A percentile compares a stretch with the other conserved stretches of the same genome.
These are phyloP conservation scores for Alethe diademata DNA, from an alignment of 2,113 vertebrate species.

Conservation along the genomic window DNA sequence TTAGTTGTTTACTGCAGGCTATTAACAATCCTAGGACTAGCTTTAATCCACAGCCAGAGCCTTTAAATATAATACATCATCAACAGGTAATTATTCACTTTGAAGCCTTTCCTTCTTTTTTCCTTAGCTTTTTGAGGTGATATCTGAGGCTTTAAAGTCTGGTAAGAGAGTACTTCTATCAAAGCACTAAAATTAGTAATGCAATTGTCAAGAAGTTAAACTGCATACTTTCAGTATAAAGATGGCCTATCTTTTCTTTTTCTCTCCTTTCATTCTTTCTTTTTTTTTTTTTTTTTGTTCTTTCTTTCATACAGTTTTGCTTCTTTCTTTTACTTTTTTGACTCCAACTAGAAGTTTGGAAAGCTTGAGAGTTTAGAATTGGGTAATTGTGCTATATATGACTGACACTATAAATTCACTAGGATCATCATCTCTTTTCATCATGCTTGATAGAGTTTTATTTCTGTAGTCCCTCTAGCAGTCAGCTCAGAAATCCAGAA, in stretches of 20 bases:
- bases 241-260: background rate
- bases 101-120: constrained; percentile 67
- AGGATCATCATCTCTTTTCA: background rate
- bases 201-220: constrained; percentile 38
- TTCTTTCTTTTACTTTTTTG: background rate
- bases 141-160: constrained; percentile 51
- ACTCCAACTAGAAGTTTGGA: background rate
- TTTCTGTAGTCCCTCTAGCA: background rate
- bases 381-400: background rate
- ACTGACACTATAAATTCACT: background rate
- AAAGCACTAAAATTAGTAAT: constrained; percentile 66
- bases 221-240: constrained; percentile 11
- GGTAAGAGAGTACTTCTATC: constrained; percentile 62
- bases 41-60: constrained; percentile 77
- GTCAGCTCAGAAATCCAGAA: background rate
- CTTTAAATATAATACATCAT: constrained; percentile 75
- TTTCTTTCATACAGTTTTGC: background rate
- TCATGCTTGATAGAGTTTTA: background rate
- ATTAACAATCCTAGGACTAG: constrained; percentile 61
- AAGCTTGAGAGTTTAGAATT: background rate
- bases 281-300: too few relatives aligned
- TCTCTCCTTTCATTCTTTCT: too few relatives aligned
- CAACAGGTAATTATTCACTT: constrained; percentile 80
- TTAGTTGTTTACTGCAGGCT: constrained; percentile 74
- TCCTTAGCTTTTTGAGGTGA: constrained; percentile 30